Base-by-base conservation (phyloP, 2,113 vertebrate species). In the Limnothrissa miodon region DNA sequence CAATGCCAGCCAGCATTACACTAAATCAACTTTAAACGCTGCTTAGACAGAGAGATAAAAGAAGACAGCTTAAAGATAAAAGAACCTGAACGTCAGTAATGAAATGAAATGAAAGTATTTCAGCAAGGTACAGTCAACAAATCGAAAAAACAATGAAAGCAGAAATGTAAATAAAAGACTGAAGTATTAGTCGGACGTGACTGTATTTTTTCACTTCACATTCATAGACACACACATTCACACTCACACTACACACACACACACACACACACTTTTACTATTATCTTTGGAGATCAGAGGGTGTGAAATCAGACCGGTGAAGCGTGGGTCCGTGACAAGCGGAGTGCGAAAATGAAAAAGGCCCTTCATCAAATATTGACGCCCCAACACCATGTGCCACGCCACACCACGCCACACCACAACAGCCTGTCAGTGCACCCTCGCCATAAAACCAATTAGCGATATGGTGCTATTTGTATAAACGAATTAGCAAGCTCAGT, bases 391-490 rank as follows among this genome's bases (percentile, higher is more conserved):
- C 66, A 74, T 74, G 66, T 74, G 66, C n/a, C 90, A 90, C 85
- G 42, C 39, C 78, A 78, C 79, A 84, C 83, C 84, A 80, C 84
- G 89, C 86, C 88, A 88, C 89, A 90, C 86, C 85, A 90, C 89
- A 91, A 89, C 93, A 93, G 93, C 92, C 91, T 92, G 92, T 88
- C 91, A 80, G 91, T 88, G 91, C 86, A 39, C 51, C 29, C 89
- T 89, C 93, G 90, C 88, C 90, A 91, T 91, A 56, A 66, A 74
- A 90, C 90, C 91, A 93, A 93, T 93, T 93, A 92, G 93, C 15
- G 36, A 83, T 90, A 92, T 92, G 90, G 87, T 85, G 84, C 87
- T 88, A 86, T 89, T 87, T 86, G 83, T 87, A 91, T 78, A 59
- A 83, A 85, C 88, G 84, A 85, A 87, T 86, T 79, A 86, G 59